These are phyloP conservation scores for Uria lomvia DNA, from an alignment of 2,113 vertebrate species.

Conservation along the genomic window DNA sequence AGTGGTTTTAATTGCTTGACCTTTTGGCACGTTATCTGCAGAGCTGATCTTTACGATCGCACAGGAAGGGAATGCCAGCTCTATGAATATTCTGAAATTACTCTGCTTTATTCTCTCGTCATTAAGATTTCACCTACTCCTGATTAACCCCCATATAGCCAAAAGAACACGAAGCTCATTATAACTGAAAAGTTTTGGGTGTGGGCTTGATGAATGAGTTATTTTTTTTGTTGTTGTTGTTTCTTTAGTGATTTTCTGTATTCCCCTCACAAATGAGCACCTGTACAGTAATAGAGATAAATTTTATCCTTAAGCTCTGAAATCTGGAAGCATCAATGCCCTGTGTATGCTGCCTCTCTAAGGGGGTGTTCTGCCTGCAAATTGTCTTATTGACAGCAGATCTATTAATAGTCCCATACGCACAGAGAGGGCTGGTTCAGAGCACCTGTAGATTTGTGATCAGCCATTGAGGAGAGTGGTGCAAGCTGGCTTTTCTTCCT, in stretches of 20 bases:
- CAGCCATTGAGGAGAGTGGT: background rate
- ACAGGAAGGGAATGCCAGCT: background rate
- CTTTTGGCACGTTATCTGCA: conserved; percentile 30
- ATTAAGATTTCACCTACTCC: background rate
- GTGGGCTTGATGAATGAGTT: background rate
- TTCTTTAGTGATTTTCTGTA: background rate
- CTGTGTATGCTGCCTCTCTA: background rate
- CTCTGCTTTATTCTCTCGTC: background rate
- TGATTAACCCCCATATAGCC: background rate
- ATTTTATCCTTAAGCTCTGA: background rate
- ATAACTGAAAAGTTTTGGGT: background rate
- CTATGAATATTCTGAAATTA: background rate
- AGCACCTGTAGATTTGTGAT: background rate
- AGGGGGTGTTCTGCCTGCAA: background rate
- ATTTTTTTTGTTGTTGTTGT: background rate
- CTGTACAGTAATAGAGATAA: background rate
- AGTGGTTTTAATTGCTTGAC: conserved; percentile 37
- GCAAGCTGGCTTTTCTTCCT: background rate
- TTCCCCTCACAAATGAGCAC: background rate
- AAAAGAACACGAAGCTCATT: background rate
- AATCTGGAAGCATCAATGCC: background rate
- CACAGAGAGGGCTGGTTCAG: background rate
- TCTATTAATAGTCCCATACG: background rate
- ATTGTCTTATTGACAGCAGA: background rate
- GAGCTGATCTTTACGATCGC: conserved; percentile 6